Evolutionary conservation across 2,888 invertebrate species (phyloP).

Genomic region (Stenodema calcarata): DNA sequence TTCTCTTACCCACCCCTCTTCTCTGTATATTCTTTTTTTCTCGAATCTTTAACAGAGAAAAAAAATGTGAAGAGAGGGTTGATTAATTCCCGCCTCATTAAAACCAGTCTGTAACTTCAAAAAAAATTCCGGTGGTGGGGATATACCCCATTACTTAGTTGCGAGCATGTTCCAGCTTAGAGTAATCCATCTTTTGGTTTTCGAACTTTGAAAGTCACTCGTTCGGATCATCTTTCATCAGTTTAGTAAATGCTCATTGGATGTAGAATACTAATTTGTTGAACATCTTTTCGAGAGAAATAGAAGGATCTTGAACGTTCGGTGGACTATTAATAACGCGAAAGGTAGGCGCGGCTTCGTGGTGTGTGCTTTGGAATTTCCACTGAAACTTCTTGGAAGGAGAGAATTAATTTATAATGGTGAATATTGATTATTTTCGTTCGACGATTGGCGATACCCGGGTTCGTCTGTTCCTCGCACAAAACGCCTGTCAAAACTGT

Average conservation of each 20-base stretch:
- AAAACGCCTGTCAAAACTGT: no score
- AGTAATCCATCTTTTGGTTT: conserved; percentile 1
- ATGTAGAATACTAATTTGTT: conserved; percentile 2
- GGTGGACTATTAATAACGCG: background rate
- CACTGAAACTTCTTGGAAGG: background rate
- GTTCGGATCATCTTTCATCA: background rate
- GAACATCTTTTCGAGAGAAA: background rate
- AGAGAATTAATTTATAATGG: background rate
- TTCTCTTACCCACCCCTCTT: background rate
- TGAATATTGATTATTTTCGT: background rate
- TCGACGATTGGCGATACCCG: no score
- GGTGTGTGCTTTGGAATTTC: background rate
- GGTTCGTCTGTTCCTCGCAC: no score
- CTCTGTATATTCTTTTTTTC: background rate
- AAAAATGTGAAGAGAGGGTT: background rate
- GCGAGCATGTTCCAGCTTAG: background rate
- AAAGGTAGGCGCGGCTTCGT: background rate
- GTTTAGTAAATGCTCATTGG: background rate
- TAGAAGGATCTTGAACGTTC: background rate
- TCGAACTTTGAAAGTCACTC: background rate
- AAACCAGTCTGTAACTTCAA: background rate
- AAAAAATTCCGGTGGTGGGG: background rate
- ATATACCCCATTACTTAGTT: background rate
- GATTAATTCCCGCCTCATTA: conserved; percentile 15
- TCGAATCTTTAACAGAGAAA: background rate